Conservation (phyloP, 2,888 invertebrate species). For the Drosophila flavopinicola region DNA sequence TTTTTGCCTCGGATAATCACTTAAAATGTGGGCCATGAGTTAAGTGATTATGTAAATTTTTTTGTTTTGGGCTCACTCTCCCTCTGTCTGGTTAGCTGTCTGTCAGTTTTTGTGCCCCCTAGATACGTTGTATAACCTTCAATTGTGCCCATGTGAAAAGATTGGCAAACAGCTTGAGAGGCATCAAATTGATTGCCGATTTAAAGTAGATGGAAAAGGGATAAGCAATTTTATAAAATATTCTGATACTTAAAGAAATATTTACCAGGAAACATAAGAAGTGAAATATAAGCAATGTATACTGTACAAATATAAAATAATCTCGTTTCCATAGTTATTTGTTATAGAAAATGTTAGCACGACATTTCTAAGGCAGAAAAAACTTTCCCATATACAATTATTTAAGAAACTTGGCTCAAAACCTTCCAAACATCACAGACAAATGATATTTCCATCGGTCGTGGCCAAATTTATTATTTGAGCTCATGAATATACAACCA, state of each 20-base stretch:
- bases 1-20: slow-evolving; percentile 60
- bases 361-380: too few relatives aligned
- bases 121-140: slow-evolving; percentile 56
- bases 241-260: background rate
- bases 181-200: slow-evolving; percentile 35
- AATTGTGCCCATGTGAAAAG: slow-evolving; percentile 32
- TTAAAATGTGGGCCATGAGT: slow-evolving; percentile 79
- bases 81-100: background rate
- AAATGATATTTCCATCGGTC: background rate
- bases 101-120: slow-evolving; percentile 19
- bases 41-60: slow-evolving; percentile 79
- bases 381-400: too few relatives aligned
- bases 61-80: background rate
- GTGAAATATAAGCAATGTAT: background rate
- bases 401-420: too few relatives aligned
- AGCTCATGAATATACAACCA: background rate
- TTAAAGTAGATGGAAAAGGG: slow-evolving; percentile 23
- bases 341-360: too few relatives aligned
- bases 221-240: too few relatives aligned
- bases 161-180: slow-evolving; percentile 46
- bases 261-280: too few relatives aligned
- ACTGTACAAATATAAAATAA: background rate
- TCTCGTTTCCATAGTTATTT: too few relatives aligned
- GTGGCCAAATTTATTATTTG: background rate
- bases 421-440: background rate